These are phyloP conservation scores for Drosophila crucigera DNA, from an alignment of 2,888 invertebrate genomes.

Conservation along the genomic window DNA sequence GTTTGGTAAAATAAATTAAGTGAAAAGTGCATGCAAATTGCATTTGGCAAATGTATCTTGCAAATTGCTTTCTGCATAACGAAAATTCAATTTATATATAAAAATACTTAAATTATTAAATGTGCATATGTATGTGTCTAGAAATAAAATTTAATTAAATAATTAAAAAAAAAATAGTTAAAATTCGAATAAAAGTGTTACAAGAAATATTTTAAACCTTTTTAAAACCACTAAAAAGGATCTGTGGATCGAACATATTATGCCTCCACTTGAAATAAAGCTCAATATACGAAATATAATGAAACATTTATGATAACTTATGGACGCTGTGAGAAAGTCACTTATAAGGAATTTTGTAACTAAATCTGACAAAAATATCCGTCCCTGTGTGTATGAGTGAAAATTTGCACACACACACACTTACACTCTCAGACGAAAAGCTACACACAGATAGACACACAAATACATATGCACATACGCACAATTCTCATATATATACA, in stretches of 20 bases:
- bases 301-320: conserved; percentile 49
- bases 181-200: conserved; percentile 38
- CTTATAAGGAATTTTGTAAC: conserved; percentile 86
- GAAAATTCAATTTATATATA: conserved; percentile 18
- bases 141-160: conserved; percentile 40
- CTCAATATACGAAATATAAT: conserved; percentile 26
- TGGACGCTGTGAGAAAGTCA: conserved; percentile 59
- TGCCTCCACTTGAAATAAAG: neutral
- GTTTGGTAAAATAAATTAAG: conserved; percentile 29
- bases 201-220: conserved; percentile 15
- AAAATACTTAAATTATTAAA: conserved; percentile 9
- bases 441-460: conserved; percentile 37
- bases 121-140: conserved; percentile 67
- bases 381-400: conserved; percentile 48
- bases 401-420: conserved; percentile 53
- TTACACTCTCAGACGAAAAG: conserved; percentile 44
- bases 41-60: conserved; percentile 26
- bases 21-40: conserved; percentile 68
- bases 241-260: neutral
- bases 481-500: conserved; percentile 64
- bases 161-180: conserved; percentile 17
- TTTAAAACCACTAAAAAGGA: conserved; percentile 10
- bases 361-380: conserved; percentile 75
- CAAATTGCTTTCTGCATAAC: conserved; percentile 25
- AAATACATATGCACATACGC: conserved; percentile 55